Evolutionary conservation across 2,797 vertebrate species (phyloP), one percentile per base, ranked within the genome.

Genomic region (Enteromius radiatus): DNA sequence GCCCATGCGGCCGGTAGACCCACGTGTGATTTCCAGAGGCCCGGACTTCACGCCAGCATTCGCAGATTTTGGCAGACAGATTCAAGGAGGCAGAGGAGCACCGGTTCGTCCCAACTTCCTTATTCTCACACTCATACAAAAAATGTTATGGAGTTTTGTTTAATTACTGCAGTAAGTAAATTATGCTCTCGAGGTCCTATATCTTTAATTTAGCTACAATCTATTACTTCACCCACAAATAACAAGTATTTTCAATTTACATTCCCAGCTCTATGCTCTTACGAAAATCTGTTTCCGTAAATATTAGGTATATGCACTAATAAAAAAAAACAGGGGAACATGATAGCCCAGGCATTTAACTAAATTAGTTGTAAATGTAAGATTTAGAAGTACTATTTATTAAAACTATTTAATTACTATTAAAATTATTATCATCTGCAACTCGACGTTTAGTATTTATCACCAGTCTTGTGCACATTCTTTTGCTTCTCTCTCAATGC

Each of bases 11-110:
- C 90, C 93, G 26, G 90, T 95, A 82, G 96, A 97, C 88, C 92
- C 95, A 83, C 93, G 96, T 38, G 93, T 96, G 80, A 92, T 96
- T 82, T 93, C 95, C 80, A 93, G 96, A 84, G 96, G 96, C 84
- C 96, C 96, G 2, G 96, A 97, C 84, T 97, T 97, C 90, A 97
- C 96, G 0, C 96, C 96, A 26, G 95, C 96, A 36, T 97, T 96
- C 33, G 96, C 96, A 31, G 96, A 97, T 86, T 96, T 97, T 83
- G 94, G 96, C 88, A 93, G 96, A 87, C 93, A 94, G 41, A 81
- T 92, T 41, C 83, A 94, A 0, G 93, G 94, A 70, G 95, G 94
- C 84, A 94, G 95, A 90, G 94, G 94, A 52, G 85, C 93, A 26
- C 85, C 95, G 88, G 96, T 95, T 91, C 92, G 96, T 96, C 19